Evolutionary conservation across 1,140 invertebrate species (phyloP), one percentile per base, ranked within the genome.

Genomic region (Mycetomoellerius zeteki): DNA sequence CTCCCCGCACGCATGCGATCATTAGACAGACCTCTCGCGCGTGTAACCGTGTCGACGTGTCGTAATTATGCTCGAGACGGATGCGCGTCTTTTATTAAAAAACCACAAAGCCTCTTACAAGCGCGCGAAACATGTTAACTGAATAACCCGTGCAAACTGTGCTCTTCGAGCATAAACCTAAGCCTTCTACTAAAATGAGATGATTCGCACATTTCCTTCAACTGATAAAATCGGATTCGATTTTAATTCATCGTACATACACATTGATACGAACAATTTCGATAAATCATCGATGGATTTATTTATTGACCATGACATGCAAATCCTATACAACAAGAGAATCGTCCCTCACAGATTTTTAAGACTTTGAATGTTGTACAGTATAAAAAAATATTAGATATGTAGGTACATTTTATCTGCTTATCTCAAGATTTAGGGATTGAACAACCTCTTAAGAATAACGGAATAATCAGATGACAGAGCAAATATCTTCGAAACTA

Each of bases 41-140:
- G 56, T 60, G 43, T 73, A 84, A 73, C 30, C 54, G 37, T 60
- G 80, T 84, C 80, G 69, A 84, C 80, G 69, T 72, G 54, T 75
- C 80, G 80, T 84, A 84, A 84, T 84, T 84, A 84, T 33, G 52
- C 37, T 43, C 67, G 56, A 84, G 69, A 84, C 69, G 80, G 80
- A 84, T 84, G 37, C 37, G 69, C 80, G 69, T 84, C 69, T 84
- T 84, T 60, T 75, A 84, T 84, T 84, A 75, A 84, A 84, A 84
- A 84, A 27, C 62, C 47, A 67, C 62, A 50, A 54, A 80, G 76
- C 67, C 24, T 82, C 54, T 82, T 27, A 43, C 69, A 47, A 72
- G 47, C 37, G 72, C 56, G 21, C 82, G 71, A 27, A 62, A 33
- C 71, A 24, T n/a, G 52, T 43, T 78, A 80, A 50, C 43, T 12